phyloP scores from a whole-genome alignment of 2,888 invertebrate species.

The Eupithecia tripunctaria region DNA sequence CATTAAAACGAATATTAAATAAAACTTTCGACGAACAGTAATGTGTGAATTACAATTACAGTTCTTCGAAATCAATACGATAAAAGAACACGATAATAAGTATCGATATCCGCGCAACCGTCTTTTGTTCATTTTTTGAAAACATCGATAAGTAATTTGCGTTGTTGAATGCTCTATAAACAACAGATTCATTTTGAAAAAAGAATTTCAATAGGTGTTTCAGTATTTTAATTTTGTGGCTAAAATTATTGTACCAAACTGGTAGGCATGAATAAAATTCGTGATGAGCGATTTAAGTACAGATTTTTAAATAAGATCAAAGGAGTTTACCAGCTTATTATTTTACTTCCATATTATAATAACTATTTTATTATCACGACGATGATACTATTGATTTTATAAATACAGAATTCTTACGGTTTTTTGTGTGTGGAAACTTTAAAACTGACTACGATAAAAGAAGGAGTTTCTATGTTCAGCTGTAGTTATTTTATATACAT shows the following conservation, averaged over 20 bases:
- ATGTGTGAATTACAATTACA: conserved; percentile 39
- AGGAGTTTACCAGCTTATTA: not conserved
- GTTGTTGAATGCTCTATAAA: conserved; percentile 35
- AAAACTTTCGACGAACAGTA: conserved; percentile 33
- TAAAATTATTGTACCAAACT: not conserved
- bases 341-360: not conserved
- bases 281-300: conserved; percentile 50
- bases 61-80: conserved; percentile 38
- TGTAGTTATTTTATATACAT: too few relatives aligned
- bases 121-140: conserved; percentile 62
- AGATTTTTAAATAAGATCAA: not conserved
- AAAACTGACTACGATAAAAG: not conserved
- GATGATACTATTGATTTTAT: not conserved
- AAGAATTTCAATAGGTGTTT: conserved; percentile 16
- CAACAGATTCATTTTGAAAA: conserved; percentile 32
- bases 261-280: conserved; percentile 47
- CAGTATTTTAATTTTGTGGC: not conserved
- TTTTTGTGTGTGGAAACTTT: not conserved
- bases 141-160: conserved; percentile 46
- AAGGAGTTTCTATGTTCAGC: not conserved
- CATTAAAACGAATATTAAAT: conserved; percentile 40
- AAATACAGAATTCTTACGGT: not conserved
- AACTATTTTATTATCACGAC: not conserved
- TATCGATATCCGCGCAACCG: conserved; percentile 54
- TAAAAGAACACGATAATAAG: conserved; percentile 37